Evolutionary conservation across 2,113 vertebrate species (phyloP).

Genomic region (Porphyrio hochstetteri): DNA sequence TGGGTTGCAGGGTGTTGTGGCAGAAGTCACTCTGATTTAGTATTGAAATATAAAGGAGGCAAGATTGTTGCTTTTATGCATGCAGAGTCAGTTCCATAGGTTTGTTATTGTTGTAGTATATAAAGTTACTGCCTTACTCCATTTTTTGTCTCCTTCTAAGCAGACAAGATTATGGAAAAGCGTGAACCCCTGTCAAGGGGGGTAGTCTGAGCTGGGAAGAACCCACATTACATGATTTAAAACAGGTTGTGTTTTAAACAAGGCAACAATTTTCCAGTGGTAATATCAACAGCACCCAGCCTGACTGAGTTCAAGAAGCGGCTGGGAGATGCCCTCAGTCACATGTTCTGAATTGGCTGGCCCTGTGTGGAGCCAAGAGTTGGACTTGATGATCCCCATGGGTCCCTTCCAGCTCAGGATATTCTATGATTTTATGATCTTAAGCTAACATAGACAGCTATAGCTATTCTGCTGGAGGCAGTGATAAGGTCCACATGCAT

Average conservation of each 20-base stretch:
- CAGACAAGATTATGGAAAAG: neutral
- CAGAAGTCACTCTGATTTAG: neutral
- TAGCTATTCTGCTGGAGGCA: neutral
- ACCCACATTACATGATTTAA: neutral
- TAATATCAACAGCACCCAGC: neutral
- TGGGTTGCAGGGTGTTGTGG: neutral
- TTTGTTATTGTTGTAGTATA: neutral
- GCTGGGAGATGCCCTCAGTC: too few relatives aligned
- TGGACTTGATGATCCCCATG: too few relatives aligned
- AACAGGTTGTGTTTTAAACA: neutral
- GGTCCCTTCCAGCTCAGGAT: too few relatives aligned
- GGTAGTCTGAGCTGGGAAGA: neutral
- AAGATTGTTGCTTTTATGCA: neutral
- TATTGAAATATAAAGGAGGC: neutral
- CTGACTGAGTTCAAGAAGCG: too few relatives aligned
- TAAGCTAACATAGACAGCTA: neutral
- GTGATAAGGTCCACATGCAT: neutral
- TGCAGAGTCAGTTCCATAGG: neutral
- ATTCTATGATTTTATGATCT: neutral
- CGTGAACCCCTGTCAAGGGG: neutral
- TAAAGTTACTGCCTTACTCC: neutral
- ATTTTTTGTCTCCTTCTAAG: neutral
- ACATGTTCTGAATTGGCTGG: too few relatives aligned
- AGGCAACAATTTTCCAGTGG: neutral
- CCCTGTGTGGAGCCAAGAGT: too few relatives aligned